These are phyloP conservation scores for Julus scanicus DNA, from an alignment of 2,888 invertebrate genomes.

Conservation along the genomic window DNA sequence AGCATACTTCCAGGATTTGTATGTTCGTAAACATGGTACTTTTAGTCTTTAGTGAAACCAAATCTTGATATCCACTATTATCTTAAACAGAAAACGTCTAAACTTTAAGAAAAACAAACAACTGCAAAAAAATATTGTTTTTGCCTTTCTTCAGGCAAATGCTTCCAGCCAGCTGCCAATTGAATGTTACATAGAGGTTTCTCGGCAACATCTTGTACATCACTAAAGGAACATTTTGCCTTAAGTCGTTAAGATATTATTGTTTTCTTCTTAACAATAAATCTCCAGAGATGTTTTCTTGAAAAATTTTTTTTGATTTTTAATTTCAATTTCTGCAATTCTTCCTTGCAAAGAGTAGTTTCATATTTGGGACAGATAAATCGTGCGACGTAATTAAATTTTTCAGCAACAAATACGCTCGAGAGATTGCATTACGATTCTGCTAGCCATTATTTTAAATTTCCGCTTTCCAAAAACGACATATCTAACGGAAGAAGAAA, in stretches of 20 bases:
- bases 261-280: not conserved
- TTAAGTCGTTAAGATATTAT: not conserved
- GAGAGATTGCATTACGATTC: constrained; percentile 11
- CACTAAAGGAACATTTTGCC: not conserved
- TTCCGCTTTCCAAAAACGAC: constrained; percentile 29
- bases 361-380: not conserved
- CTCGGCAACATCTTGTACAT: no score
- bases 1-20: no score
- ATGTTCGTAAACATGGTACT: no score
- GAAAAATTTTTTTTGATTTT: no score
- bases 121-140: not conserved
- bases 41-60: no score
- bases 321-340: not conserved
- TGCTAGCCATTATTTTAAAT: constrained; percentile 22
- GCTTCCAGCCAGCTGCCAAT: no score
- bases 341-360: not conserved
- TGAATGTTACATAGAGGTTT: no score
- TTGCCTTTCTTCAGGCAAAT: not conserved
- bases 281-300: not conserved
- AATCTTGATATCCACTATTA: no score
- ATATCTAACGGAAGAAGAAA: not conserved
- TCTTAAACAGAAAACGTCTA: no score
- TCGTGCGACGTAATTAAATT: not conserved
- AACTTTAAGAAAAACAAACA: not conserved
- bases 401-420: constrained; percentile 14